phyloP scores from a whole-genome alignment of 23 tunicate species.

The Oikopleura vanhoeffeni region DNA sequence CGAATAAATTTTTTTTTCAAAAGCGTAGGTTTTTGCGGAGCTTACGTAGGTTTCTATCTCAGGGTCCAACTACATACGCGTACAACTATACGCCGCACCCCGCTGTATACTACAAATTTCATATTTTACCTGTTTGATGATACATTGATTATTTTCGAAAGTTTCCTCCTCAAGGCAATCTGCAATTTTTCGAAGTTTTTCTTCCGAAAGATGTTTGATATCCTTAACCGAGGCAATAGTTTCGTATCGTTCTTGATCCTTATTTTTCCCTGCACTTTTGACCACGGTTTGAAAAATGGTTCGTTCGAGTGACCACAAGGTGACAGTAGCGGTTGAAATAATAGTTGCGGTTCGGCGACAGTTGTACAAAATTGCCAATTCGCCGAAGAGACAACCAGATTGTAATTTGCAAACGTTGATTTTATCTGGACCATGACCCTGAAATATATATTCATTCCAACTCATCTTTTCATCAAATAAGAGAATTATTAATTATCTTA shows the following conservation, averaged over 20 bases:
- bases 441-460: neutral
- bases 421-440: neutral
- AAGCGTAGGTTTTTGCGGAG: too few species aligned
- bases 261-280: conserved; percentile 33
- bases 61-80: too few species aligned
- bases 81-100: too few species aligned
- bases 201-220: conserved; percentile 47
- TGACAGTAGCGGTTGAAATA: conserved; percentile 28
- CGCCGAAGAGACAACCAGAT: conserved; percentile 72
- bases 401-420: neutral
- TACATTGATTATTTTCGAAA: conserved; percentile 34
- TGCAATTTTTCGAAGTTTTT: conserved; percentile 45
- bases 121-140: conserved; percentile 42
- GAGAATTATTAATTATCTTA: too few species aligned
- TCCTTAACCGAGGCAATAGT: conserved; percentile 37
- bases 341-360: conserved; percentile 69
- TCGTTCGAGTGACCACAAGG: conserved; percentile 52
- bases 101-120: neutral
- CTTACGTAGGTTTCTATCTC: too few species aligned
- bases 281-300: conserved; percentile 42
- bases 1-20: too few species aligned
- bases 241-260: neutral
- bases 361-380: conserved; percentile 67
- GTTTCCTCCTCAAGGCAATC: conserved; percentile 57
- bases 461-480: too few species aligned